A percentile compares a stretch with the other conserved stretches of the same genome.
These are phyloP conservation scores for Sceloporus undulatus DNA, from an alignment of 2,113 vertebrate species.

Conservation along the genomic window DNA sequence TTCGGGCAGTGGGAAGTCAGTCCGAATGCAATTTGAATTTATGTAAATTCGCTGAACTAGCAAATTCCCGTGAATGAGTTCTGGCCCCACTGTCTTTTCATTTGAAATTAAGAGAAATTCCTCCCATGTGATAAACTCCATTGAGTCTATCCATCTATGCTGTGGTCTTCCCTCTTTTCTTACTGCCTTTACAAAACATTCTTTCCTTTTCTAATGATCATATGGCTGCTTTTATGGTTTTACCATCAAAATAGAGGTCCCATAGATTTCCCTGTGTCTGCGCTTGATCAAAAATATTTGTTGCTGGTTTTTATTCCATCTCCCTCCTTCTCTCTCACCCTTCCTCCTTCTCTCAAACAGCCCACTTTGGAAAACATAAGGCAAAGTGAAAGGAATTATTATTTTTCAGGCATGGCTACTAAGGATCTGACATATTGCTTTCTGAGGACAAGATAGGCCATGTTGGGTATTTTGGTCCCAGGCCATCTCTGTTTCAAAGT, in stretches of 20 bases:
- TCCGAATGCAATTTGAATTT: no score
- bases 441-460: conserved; percentile 30
- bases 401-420: conserved; percentile 26
- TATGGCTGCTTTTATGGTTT: not conserved
- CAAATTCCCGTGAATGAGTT: no score
- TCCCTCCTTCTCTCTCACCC: not conserved
- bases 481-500: conserved; percentile 65
- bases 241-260: not conserved
- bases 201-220: no score
- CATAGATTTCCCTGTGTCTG: not conserved
- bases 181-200: no score
- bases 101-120: no score
- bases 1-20: no score
- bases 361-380: not conserved
- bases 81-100: no score
- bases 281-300: not conserved
- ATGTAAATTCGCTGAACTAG: no score
- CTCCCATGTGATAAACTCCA: no score
- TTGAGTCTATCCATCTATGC: no score
- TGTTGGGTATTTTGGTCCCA: conserved; percentile 55
- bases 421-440: conserved; percentile 31
- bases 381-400: conserved; percentile 45
- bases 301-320: not conserved
- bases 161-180: no score
- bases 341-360: no score